Percentiles rank a stretch among this genome's conserved stretches.
Evolutionary conservation across 2,797 vertebrate genomes (phyloP).

Genomic region (Paramormyrops hopkinsi): DNA sequence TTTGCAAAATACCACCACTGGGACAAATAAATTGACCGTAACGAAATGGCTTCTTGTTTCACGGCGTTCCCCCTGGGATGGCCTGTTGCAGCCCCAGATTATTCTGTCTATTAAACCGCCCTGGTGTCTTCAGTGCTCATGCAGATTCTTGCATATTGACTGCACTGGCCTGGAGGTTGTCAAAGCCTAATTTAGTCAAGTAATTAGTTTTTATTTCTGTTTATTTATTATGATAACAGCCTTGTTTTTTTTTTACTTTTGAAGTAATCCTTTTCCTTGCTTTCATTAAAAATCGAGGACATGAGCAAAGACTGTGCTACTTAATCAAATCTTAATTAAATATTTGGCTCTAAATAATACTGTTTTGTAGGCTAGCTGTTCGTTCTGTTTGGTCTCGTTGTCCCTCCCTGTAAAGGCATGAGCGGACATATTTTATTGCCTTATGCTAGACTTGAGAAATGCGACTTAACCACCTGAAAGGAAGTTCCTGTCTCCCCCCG

Average conservation of each 20-base stretch:
- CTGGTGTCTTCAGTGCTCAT: background rate
- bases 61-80: background rate
- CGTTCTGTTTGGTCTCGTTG: background rate
- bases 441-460: background rate
- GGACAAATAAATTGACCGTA: background rate
- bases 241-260: background rate
- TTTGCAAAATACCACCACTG: background rate
- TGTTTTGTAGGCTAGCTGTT: background rate
- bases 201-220: constrained; percentile 40
- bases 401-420: background rate
- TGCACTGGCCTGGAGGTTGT: background rate
- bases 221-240: background rate
- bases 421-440: background rate
- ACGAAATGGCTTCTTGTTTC: constrained; percentile 7
- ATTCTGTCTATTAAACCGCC: background rate
- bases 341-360: background rate
- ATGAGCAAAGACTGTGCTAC: background rate
- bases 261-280: background rate
- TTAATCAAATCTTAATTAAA: constrained; percentile 3
- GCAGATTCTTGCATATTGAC: background rate
- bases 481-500: constrained; percentile 36
- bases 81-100: background rate
- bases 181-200: constrained; percentile 22
- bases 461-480: background rate
- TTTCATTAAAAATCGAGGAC: background rate